Percentiles rank a stretch among this genome's conserved stretches.
phyloP scores from a whole-genome alignment of 2,888 invertebrate genomes.

The Scaptomyza tumidula region DNA sequence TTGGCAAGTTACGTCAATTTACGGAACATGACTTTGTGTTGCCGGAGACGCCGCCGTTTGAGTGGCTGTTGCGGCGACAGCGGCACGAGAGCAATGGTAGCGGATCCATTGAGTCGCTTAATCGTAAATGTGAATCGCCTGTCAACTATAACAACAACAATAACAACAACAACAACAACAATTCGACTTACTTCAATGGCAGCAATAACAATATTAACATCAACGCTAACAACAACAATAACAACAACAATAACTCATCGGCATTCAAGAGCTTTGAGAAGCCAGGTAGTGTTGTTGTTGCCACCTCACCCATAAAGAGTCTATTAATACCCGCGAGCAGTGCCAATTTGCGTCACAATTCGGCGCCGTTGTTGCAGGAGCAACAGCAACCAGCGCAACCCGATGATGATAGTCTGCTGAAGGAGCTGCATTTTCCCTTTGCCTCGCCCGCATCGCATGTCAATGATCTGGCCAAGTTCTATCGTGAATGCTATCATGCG shows the following conservation, averaged over 20 bases:
- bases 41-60: conserved; percentile 89
- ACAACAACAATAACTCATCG: conserved; percentile 75
- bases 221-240: conserved; percentile 65
- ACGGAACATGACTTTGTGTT: conserved; percentile 86
- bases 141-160: conserved; percentile 50
- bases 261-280: conserved; percentile 80
- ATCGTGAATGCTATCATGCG: conserved; percentile 84
- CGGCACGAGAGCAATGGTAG: conserved; percentile 74
- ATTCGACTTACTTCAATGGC: conserved; percentile 41
- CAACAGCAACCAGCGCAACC: conserved; percentile 45
- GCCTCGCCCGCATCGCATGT: conserved; percentile 84
- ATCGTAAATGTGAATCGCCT: conserved; percentile 74
- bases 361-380: conserved; percentile 50
- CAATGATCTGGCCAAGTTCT: conserved; percentile 84
- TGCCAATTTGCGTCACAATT: conserved; percentile 48
- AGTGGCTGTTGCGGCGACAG: conserved; percentile 84
- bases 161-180: conserved; percentile 46
- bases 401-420: conserved; percentile 84
- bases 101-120: conserved; percentile 77
- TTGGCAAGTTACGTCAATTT: conserved; percentile 87
- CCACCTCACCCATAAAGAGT: conserved; percentile 81
- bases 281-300: conserved; percentile 32
- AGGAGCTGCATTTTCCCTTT: conserved; percentile 85
- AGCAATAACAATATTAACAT: conserved; percentile 59
- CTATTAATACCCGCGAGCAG: conserved; percentile 77